Evolutionary conservation across 2,888 invertebrate genomes (phyloP).

Genomic region (Mongoloraphidia duomilia): DNA sequence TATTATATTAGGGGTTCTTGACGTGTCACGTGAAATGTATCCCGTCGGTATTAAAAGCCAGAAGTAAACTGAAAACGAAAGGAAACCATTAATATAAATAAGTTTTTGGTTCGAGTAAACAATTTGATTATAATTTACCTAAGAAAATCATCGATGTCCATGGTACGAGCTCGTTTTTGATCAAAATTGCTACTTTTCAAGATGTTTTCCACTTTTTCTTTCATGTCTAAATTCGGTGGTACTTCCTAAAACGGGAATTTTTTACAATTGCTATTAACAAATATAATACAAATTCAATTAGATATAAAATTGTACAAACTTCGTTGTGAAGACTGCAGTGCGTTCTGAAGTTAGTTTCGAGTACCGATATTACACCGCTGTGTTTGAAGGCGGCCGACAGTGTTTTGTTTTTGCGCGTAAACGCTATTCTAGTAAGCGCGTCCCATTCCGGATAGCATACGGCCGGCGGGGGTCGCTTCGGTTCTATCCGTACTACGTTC

Average conservation of each 20-base stretch:
- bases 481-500: conserved; percentile 93
- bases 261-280: background rate
- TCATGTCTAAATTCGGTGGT: conserved; percentile 66
- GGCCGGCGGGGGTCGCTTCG: conserved; percentile 90
- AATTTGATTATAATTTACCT: conserved; percentile 29
- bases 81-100: conserved; percentile 8
- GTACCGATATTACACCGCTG: conserved; percentile 60
- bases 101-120: background rate
- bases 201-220: conserved; percentile 61
- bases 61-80: conserved; percentile 45
- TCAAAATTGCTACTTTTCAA: conserved; percentile 52
- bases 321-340: conserved; percentile 78
- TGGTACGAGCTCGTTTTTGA: conserved; percentile 71
- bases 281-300: background rate
- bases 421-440: conserved; percentile 87
- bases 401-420: conserved; percentile 94
- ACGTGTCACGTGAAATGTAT: conserved; percentile 69
- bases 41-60: conserved; percentile 81
- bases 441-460: conserved; percentile 98
- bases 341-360: conserved; percentile 84
- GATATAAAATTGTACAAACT: conserved; percentile 27
- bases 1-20: no score
- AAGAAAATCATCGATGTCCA: conserved; percentile 97
- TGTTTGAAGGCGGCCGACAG: conserved; percentile 80
- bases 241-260: conserved; percentile 43